phyloP scores from a whole-genome alignment of 1,140 invertebrate species.

The Listronotus oregonensis region DNA sequence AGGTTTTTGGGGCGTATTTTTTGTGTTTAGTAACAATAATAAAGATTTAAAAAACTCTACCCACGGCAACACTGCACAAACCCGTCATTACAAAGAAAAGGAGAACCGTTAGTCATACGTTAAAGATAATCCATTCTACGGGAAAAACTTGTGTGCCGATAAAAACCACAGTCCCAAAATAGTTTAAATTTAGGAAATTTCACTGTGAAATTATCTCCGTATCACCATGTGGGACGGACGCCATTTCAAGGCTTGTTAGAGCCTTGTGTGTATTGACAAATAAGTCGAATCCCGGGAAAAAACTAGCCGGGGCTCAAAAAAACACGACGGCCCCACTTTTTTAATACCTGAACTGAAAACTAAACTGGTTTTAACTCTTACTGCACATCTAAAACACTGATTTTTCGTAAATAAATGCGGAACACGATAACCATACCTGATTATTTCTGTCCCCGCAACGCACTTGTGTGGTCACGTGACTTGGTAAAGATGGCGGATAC shows the following conservation, averaged over 20 bases:
- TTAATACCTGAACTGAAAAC: neutral
- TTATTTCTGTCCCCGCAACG: slow-evolving; percentile 36
- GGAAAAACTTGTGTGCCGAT: slow-evolving; percentile 13
- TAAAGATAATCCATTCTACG: slow-evolving; percentile 8
- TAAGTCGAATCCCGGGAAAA: slow-evolving; percentile 10
- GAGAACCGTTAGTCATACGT: slow-evolving; percentile 12
- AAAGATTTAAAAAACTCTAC: slow-evolving; percentile 17
- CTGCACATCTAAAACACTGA: slow-evolving; percentile 22
- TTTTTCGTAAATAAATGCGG: slow-evolving; percentile 28
- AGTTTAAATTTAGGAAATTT: slow-evolving; percentile 17
- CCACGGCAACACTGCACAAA: slow-evolving; percentile 39
- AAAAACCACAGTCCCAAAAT: neutral
- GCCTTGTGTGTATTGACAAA: slow-evolving; percentile 48
- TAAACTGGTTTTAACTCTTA: slow-evolving; percentile 9
- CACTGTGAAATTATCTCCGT: slow-evolving; percentile 25
- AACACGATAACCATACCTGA: slow-evolving; percentile 32
- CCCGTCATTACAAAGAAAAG: slow-evolving; percentile 25
- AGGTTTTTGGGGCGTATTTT: neutral
- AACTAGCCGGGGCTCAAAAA: neutral
- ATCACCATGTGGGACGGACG: slow-evolving; percentile 56
- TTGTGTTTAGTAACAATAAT: slow-evolving; percentile 16
- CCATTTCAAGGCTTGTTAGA: slow-evolving; percentile 52
- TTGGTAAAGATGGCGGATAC: slow-evolving; percentile 19
- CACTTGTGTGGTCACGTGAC: slow-evolving; percentile 37
- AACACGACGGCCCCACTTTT: neutral